phyloP scores from a whole-genome alignment of 2,888 invertebrate genomes.

The Protodeltote pygarga region DNA sequence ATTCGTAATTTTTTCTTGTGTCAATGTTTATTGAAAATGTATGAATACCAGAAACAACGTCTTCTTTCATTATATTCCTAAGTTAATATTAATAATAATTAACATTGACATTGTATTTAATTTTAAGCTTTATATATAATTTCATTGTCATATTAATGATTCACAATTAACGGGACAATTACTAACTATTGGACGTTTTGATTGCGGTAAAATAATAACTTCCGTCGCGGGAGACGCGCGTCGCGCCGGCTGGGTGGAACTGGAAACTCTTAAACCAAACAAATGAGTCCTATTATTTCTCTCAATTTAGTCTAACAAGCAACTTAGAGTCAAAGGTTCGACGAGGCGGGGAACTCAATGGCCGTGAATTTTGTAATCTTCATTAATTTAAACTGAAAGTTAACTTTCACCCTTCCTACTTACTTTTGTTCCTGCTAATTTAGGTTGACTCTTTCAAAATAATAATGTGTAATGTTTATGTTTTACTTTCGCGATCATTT shows the following conservation, averaged over 20 bases:
- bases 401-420: slow-evolving; percentile 71
- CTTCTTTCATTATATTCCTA: too few species aligned
- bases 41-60: too few species aligned
- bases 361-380: slow-evolving; percentile 86
- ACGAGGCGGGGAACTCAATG: slow-evolving; percentile 83
- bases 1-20: too few species aligned
- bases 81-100: too few species aligned
- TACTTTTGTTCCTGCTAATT: slow-evolving; percentile 72
- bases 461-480: slow-evolving; percentile 49
- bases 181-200: slow-evolving; percentile 51
- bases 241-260: slow-evolving; percentile 67
- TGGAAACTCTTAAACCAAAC: slow-evolving; percentile 80
- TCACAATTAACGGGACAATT: slow-evolving; percentile 30
- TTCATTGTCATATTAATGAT: slow-evolving; percentile 4
- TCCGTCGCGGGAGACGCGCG: too few species aligned
- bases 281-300: slow-evolving; percentile 86
- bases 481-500: slow-evolving; percentile 32
- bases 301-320: slow-evolving; percentile 86
- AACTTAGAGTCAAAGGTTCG: slow-evolving; percentile 83
- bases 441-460: slow-evolving; percentile 52
- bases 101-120: not conserved
- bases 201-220: slow-evolving; percentile 69
- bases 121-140: not conserved
- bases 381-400: slow-evolving; percentile 83
- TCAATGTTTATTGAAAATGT: too few species aligned